phyloP scores from a whole-genome alignment of 1,140 invertebrate genomes.

The Sminthurinus signatus region DNA sequence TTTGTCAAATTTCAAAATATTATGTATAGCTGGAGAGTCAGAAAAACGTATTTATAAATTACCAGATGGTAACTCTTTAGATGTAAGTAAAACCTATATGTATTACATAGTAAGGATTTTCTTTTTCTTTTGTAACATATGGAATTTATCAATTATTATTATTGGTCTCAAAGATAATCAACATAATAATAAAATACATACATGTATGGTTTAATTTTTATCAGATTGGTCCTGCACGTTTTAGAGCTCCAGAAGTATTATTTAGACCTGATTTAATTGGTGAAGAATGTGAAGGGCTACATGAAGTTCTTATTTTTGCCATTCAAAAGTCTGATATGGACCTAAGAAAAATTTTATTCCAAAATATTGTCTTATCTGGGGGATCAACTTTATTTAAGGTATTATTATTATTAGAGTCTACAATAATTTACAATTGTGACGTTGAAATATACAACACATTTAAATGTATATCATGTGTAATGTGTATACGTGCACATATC shows the following conservation, averaged over 20 bases:
- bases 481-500: too few species aligned
- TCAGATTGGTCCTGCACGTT: conserved; percentile 82
- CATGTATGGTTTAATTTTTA: conserved; percentile 66
- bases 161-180: too few species aligned
- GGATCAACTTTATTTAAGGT: conserved; percentile 99
- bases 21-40: too few species aligned
- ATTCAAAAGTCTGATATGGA: conserved; percentile 86
- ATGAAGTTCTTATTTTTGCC: conserved; percentile 79
- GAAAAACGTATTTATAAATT: too few species aligned
- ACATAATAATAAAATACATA: conserved; percentile 52
- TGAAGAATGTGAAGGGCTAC: conserved; percentile 76
- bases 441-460: too few species aligned
- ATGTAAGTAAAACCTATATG: too few species aligned
- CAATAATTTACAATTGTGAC: too few species aligned
- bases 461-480: too few species aligned
- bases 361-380: conserved; percentile 87
- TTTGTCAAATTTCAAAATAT: too few species aligned
- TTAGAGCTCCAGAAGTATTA: conserved; percentile 76
- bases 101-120: too few species aligned
- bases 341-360: conserved; percentile 60
- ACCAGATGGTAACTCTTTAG: too few species aligned
- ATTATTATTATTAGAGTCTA: too few species aligned
- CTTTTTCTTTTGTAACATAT: conserved; percentile 63
- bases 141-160: conserved; percentile 57
- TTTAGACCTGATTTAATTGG: conserved; percentile 75